Evolutionary conservation across 2,797 vertebrate genomes (phyloP), one percentile per base, ranked within the genome.

Genomic region (Peromyscus melanophrys): DNA sequence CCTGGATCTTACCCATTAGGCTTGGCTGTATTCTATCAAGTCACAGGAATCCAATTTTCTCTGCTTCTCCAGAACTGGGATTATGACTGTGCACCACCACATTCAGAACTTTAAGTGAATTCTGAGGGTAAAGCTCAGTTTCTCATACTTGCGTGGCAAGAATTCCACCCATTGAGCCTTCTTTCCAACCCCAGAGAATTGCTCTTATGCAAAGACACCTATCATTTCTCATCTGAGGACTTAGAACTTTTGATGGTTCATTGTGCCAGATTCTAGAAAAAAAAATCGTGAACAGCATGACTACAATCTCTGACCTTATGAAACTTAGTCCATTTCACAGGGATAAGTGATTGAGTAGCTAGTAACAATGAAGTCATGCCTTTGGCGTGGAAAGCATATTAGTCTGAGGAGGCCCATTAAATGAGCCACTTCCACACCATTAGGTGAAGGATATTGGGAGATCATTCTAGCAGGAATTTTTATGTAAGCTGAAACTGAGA

Each of bases 301-400:
- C 37, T 67, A 34, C 77, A 29, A n/a, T 89, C 2, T 57, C 21
- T 94, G 83, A 90, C 90, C 34, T 52, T 61, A 75, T 4, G 17
- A 96, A 96, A 90, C 40, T 73, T 86, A 63, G 4, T 46, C 14
- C 67, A 3, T 17, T 82, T 86, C 21, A 73, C 17, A 52, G n/a
- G 81, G 40, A 75, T 78, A 93, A 80, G 52, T 91, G 37, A 93
- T 87, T 83, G 37, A 34, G 55, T 75, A 43, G 11, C 37, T 49
- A 25, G 17, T 59, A 82, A 59, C 19, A 52, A 29, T 90, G 65
- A 94, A 63, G 6, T 31, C 49, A 52, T 89, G 61, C 3, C 29
- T 95, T 95, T 78, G 55, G 4, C 37, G 5, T 94, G 57, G 71
- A 86, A 65, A 6, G 6, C 61, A n/a, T 61, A 86, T 89, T 87